Evolutionary conservation across 64 coral and sea anemone genomes (phyloP), one percentile per base, ranked within the genome.

Genomic region (Astreopora myriophthalma): DNA sequence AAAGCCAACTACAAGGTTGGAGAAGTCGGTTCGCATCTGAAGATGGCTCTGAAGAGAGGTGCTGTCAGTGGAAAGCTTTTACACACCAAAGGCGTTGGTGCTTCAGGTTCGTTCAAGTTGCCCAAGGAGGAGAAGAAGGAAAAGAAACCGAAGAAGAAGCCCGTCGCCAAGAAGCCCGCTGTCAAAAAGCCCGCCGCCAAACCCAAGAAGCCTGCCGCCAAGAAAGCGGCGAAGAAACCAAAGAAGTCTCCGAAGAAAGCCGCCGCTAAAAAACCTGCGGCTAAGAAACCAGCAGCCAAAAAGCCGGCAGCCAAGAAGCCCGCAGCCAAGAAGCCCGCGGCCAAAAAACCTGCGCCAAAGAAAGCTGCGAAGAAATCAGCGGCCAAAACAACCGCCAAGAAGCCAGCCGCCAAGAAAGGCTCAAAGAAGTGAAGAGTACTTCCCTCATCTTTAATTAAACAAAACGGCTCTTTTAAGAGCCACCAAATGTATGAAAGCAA

Each of bases 1-100:
- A 80, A 80, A 51, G 76, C 35, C 34, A 80, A 80, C 76, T 80
- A 80, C 76, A 80, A 38, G 76, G 76, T 80, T 39, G 76, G 44
- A 20, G 44, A 80, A 9, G 34, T 38, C 2, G 76, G 44, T 11
- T 11, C 46, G 5, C 44, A 49, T 24, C 13, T 80, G 7, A 80
- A 49, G n/a, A 39, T 38, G 44, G 76, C 76, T 27, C 76, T 80
- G 34, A 80, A 80, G 34, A 39, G 44, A 27, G 38, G 25, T 27
- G 38, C 14, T 5, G 35, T 11, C 70, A 73, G 30, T 11, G 76
- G 76, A 80, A 38, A 42, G 24, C 44, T 38, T 10, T 3, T 49
- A 29, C 34, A 80, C 76, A 80, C 76, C 76, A 80, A 80, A 49
- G 76, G 76, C 12, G 23, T 42, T 44, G 76, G 76, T 12, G 76